Percentiles rank a stretch among this genome's conserved stretches.
Conservation (phyloP, 2,797 vertebrate species). For the Percopsis omiscomaycus region DNA sequence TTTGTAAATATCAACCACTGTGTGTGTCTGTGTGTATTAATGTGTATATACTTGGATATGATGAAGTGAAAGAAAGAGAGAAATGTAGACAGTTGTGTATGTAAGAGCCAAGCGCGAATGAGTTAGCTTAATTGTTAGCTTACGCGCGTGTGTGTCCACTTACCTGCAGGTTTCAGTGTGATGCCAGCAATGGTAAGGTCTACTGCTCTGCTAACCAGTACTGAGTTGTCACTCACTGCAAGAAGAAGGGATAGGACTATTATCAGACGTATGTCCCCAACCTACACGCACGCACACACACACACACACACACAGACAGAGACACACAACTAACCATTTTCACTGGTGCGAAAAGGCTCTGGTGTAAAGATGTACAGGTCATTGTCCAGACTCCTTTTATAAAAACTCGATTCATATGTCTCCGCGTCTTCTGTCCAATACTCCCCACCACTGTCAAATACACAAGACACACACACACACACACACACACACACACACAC, state of each 20-base stretch:
- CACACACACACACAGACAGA: constrained; percentile 9
- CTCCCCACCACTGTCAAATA: constrained; percentile 83
- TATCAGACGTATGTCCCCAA: not conserved
- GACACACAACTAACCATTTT: constrained; percentile 52
- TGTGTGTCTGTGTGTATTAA: constrained; percentile 4
- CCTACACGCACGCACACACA: not conserved
- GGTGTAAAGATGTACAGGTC: constrained; percentile 93
- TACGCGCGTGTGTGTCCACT: constrained; percentile 36
- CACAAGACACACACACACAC: constrained; percentile 17
- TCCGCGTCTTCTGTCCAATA: constrained; percentile 89
- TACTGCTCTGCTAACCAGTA: constrained; percentile 92
- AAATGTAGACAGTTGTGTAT: constrained; percentile 3
- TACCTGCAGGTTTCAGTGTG: constrained; percentile 91
- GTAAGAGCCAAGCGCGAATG: not conserved
- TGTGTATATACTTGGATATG: not conserved
- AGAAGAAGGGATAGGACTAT: constrained; percentile 20
- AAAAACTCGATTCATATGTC: constrained; percentile 93
- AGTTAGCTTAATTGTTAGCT: constrained; percentile 6
- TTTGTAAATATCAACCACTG: constrained; percentile 5
- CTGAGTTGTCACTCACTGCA: constrained; percentile 81
- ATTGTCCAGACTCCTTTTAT: constrained; percentile 94
- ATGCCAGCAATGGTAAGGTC: constrained; percentile 81
- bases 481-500: constrained; percentile 12
- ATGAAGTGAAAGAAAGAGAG: not conserved
- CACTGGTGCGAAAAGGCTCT: constrained; percentile 62